A percentile compares a stretch with the other conserved stretches of the same genome.
phyloP scores from a whole-genome alignment of 1,140 invertebrate species.

The Limonius californicus region DNA sequence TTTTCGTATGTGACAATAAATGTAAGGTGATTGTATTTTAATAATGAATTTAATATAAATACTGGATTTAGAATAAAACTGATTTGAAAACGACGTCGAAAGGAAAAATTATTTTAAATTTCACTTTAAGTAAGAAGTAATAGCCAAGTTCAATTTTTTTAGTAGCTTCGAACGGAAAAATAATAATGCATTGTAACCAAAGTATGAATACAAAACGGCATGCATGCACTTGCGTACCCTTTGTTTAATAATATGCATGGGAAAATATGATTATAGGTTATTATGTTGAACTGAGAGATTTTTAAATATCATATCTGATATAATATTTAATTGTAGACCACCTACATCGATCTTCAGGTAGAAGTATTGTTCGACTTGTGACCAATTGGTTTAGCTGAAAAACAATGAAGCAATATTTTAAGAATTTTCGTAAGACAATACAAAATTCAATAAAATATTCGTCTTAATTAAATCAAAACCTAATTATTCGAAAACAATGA shows the following conservation, averaged over 20 bases:
- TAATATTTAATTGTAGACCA: conserved; percentile 13
- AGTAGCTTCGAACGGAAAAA: background rate
- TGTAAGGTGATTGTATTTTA: too few relatives aligned
- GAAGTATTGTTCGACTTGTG: conserved; percentile 7
- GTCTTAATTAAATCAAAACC: background rate
- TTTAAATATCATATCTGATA: conserved; percentile 9
- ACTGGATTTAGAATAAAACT: too few relatives aligned
- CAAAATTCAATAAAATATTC: background rate
- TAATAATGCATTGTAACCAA: background rate
- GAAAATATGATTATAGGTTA: conserved; percentile 12
- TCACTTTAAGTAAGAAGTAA: too few relatives aligned
- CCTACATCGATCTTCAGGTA: background rate
- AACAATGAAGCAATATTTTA: conserved; percentile 11
- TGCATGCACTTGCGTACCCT: background rate
- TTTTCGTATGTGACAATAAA: too few relatives aligned
- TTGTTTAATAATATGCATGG: conserved; percentile 15
- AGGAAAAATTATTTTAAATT: too few relatives aligned
- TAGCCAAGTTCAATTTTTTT: too few relatives aligned
- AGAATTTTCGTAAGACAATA: conserved; percentile 7
- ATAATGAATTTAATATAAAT: too few relatives aligned
- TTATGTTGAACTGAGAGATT: conserved; percentile 11
- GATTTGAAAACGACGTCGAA: too few relatives aligned
- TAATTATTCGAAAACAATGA: background rate
- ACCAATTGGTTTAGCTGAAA: conserved; percentile 3
- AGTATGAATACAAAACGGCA: background rate